phyloP scores from a whole-genome alignment of 2,888 invertebrate species.

The Acronicta psi region DNA sequence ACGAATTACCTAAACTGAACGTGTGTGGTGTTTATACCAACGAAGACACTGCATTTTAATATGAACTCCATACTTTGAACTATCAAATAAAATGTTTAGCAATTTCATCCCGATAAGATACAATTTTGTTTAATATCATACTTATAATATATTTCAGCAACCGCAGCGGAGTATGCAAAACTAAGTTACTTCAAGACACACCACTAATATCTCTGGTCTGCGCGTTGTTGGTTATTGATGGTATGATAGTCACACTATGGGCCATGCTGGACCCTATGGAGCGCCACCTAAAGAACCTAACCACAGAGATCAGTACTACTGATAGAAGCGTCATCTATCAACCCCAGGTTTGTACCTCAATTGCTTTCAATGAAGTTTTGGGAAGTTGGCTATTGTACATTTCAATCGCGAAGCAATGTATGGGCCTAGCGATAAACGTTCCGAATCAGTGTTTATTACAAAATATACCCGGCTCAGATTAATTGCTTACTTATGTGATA shows the following conservation, averaged over 20 bases:
- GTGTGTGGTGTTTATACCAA: too few relatives aligned
- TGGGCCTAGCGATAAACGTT: too few relatives aligned
- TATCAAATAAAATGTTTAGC: too few relatives aligned
- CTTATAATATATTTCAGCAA: slow-evolving; percentile 82
- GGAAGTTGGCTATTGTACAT: not conserved
- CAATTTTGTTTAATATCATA: too few relatives aligned
- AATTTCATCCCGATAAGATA: too few relatives aligned
- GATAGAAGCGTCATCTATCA: slow-evolving; percentile 95
- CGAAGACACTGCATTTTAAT: too few relatives aligned
- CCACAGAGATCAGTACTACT: slow-evolving; percentile 92
- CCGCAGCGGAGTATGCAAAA: slow-evolving; percentile 94
- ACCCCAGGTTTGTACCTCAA: slow-evolving; percentile 90
- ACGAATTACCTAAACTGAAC: too few relatives aligned
- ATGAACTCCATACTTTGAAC: not conserved
- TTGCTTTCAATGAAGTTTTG: not conserved
- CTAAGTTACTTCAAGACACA: slow-evolving; percentile 96
- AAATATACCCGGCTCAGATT: too few relatives aligned
- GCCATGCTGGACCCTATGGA: slow-evolving; percentile 96
- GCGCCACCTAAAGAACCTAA: slow-evolving; percentile 94
- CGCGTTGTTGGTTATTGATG: slow-evolving; percentile 94
- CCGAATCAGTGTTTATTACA: too few relatives aligned
- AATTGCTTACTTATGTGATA: too few relatives aligned
- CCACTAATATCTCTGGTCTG: slow-evolving; percentile 96
- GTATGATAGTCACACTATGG: slow-evolving; percentile 95
- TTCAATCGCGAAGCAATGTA: not conserved